Conservation (phyloP, 2,797 vertebrate species). For the Siniperca scherzeri region DNA sequence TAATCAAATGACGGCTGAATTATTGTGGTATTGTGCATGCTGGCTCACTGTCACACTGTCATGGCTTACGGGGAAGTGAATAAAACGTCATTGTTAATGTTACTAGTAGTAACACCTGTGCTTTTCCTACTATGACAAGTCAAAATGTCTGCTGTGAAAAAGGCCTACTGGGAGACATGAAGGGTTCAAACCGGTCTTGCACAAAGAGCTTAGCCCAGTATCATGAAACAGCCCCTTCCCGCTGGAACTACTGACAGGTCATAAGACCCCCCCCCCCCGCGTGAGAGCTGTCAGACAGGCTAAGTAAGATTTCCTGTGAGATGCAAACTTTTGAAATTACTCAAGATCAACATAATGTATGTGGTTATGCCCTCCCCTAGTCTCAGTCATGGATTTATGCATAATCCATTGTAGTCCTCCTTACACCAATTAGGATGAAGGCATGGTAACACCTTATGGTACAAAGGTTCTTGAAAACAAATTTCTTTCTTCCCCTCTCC, state of each 20-base stretch:
- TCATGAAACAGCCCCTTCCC: not conserved
- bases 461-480: not conserved
- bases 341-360: not conserved
- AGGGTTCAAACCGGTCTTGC: not conserved
- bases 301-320: not conserved
- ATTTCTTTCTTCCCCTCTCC: not conserved
- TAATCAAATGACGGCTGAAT: not conserved
- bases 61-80: not conserved
- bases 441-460: not conserved
- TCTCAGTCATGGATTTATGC: not conserved
- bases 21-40: not conserved
- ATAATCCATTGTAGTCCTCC: not conserved
- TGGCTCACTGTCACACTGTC: not conserved
- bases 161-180: not conserved
- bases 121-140: not conserved
- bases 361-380: not conserved
- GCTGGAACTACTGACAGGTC: constrained; percentile 3
- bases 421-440: not conserved
- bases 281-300: constrained; percentile 11
- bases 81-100: not conserved
- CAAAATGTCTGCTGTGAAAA: constrained; percentile 6
- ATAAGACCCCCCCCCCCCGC: constrained; percentile 7
- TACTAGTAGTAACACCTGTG: not conserved
- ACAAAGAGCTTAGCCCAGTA: not conserved
- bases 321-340: not conserved